Evolutionary conservation across 2,113 vertebrate genomes (phyloP), one percentile per base, ranked within the genome.

Genomic region (Semicossyphus pulcher): DNA sequence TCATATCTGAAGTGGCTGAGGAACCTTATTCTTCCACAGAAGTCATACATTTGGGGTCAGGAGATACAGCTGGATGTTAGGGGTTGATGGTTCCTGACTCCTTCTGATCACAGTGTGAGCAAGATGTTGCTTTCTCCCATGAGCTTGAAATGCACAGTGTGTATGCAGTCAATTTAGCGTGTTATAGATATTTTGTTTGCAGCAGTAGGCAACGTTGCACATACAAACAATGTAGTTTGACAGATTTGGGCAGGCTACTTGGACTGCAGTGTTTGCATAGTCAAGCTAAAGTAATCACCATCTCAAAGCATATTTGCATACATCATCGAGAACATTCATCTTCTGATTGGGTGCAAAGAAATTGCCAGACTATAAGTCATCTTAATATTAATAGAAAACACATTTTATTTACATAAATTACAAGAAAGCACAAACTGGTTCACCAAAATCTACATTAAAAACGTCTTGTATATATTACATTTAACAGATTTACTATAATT

Each of bases 351-450:
- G n/a, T 49, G 31, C 34, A 48, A 66, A 76, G 34, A 64, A 84
- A 63, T 1, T 73, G 42, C 29, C 23, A 76, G 72, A 58, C 36
- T 12, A 51, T 26, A 8, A 56, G 15, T 54, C 15, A 53, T 81
- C 62, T 81, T 76, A 48, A 67, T 89, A 90, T 94, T 90, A 81
- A 94, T 94, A 93, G 89, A 95, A 94, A 92, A 93, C 83, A 93
- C 94, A 84, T 94, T 96, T 96, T 96, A 95, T 96, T 95, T 96
- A 94, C 94, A 95, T 93, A 94, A 96, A 93, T 94, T 95, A 94
- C 94, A 95, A 91, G 88, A 93, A 93, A 92, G 81, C 93, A 95
- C 94, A 91, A 93, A 95, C 81, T 86, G 84, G 89, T 89, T 94
- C 94, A 96, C 95, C 92, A 92, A 91, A 93, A 88, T 93, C 92